Evolutionary conservation across 1,140 invertebrate genomes (phyloP).

Genomic region (Penaeus vannamei): DNA sequence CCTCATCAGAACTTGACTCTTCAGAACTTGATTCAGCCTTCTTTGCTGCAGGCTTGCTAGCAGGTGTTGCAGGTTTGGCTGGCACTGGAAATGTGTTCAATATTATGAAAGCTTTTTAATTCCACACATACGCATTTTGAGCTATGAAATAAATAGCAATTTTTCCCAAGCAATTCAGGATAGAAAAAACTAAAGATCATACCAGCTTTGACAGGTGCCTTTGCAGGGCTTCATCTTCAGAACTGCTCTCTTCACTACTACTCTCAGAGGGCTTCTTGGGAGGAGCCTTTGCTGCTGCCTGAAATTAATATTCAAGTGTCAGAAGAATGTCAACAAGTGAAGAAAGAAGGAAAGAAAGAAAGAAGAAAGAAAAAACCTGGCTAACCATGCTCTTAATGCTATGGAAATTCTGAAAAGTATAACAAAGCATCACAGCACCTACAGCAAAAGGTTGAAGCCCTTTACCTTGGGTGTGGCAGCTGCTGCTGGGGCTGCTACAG

Average conservation of each 20-base stretch:
- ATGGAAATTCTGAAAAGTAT: too few species aligned
- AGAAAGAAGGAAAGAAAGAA: too few species aligned
- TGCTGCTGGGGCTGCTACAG: background rate
- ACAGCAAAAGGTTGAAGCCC: background rate
- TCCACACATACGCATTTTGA: background rate
- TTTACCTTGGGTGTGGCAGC: too few species aligned
- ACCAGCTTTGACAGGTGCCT: slow-evolving; percentile 29
- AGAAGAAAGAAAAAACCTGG: too few species aligned
- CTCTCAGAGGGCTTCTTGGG: background rate
- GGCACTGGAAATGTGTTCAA: too few species aligned
- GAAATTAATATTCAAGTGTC: too few species aligned
- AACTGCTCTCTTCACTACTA: slow-evolving; percentile 45
- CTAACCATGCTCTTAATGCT: too few species aligned
- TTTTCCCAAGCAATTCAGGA: background rate
- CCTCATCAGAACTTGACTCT: slow-evolving; percentile 61
- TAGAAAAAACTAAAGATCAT: background rate
- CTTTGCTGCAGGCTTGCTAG: slow-evolving; percentile 33
- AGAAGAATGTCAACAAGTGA: too few species aligned
- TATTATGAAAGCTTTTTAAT: too few species aligned
- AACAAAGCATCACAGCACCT: background rate
- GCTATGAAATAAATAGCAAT: background rate
- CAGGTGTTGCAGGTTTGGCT: slow-evolving; percentile 9
- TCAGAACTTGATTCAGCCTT: background rate
- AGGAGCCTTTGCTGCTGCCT: too few species aligned
- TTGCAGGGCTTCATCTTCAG: slow-evolving; percentile 34